A percentile compares a stretch with the other conserved stretches of the same genome.
These are phyloP conservation scores for Gnathonemus longibarbis DNA, from an alignment of 2,113 vertebrate genomes.

Conservation along the genomic window DNA sequence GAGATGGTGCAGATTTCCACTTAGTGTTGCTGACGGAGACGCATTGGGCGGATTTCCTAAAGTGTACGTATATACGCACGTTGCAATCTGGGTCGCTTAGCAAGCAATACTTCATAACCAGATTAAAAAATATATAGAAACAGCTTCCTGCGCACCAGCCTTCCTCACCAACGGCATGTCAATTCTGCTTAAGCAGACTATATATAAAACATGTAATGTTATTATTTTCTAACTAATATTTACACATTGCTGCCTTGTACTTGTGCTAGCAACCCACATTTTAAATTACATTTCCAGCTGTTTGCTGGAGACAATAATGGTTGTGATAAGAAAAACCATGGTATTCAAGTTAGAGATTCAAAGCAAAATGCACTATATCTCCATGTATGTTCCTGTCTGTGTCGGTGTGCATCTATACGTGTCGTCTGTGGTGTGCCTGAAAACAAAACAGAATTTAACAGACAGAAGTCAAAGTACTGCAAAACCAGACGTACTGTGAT, in stretches of 20 bases:
- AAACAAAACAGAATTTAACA: neutral
- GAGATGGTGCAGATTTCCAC: neutral
- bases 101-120: neutral
- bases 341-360: neutral
- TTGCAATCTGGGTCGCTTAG: neutral
- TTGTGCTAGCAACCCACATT: neutral
- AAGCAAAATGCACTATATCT: neutral
- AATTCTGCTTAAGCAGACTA: neutral
- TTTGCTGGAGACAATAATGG: neutral
- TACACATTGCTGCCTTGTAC: neutral
- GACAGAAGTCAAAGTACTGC: neutral
- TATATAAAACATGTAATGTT: neutral
- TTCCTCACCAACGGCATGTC: neutral
- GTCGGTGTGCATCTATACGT: neutral
- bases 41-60: neutral
- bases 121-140: neutral
- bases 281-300: neutral
- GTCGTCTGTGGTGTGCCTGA: constrained; percentile 8
- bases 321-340: neutral
- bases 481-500: neutral
- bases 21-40: neutral
- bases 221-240: neutral
- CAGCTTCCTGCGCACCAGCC: neutral
- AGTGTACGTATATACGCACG: neutral
- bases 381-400: neutral